Base-by-base conservation (phyloP, 2,113 vertebrate species). In the Periophthalmodon schlosseri region DNA sequence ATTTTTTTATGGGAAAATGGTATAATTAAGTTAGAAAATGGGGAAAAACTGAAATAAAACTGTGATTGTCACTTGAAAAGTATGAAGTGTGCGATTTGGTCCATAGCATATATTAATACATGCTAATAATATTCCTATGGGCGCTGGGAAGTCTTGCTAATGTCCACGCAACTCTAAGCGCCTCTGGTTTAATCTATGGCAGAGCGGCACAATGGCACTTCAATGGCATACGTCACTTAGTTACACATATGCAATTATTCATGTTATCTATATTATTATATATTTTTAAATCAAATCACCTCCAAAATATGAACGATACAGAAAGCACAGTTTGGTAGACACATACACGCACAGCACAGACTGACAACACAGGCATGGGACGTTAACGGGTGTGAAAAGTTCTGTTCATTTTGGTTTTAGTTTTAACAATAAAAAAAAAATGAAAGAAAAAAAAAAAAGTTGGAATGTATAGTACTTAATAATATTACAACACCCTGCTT, bases 141-240 rank as follows among this genome's bases (percentile, higher is more conserved):
- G 63, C 34, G 11, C 39, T 65, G 63, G 60, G 63, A 18, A 39
- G 34, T 39, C 34, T 36, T 65, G 33, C 52, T n/a, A 36, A 52
- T 23, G 23, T 0, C 23, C 46, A 82, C 74, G 0, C 39, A 12
- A 34, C 67, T 28, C 72, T 84, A 76, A 58, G 39, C 75, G 78
- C 20, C 76, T 34, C 44, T 11, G 6, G 52, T 64, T 73, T 72
- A 84, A 83, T 86, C 82, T 86, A 87, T 87, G 88, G 82, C 70
- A 72, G 54, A 79, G 74, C 0, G 80, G 63, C 73, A 83, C 77
- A 80, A 72, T 73, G 85, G 85, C 89, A 88, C 84, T 87, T 83
- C 10, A 72, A 86, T 80, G 77, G 63, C 63, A 39, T 65, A 65
- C 34, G n/a, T 34, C 63, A 65, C 63, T 63, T 56, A n/a, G 8